These are phyloP conservation scores for Macrobrachium nipponense DNA, from an alignment of 1,140 invertebrate species.

Conservation along the genomic window DNA sequence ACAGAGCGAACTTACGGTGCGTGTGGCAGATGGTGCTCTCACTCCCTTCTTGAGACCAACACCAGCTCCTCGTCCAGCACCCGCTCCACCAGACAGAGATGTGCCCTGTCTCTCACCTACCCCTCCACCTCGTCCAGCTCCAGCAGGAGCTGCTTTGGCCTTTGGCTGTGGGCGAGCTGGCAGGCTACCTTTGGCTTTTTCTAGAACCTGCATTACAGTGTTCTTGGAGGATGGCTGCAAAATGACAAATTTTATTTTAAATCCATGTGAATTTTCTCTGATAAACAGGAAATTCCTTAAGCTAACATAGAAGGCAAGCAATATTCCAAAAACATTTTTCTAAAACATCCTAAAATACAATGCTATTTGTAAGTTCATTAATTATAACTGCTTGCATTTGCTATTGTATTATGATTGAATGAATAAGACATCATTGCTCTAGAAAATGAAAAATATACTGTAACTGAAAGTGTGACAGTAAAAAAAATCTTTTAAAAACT, in stretches of 20 bases:
- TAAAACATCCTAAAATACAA: no score
- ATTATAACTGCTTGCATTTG: no score
- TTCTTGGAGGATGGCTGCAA: slow-evolving; percentile 83
- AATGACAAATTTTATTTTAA: no score
- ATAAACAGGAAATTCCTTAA: slow-evolving; percentile 2
- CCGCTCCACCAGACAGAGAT: slow-evolving; percentile 30
- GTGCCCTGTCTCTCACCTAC: slow-evolving; percentile 52
- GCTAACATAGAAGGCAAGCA: no score
- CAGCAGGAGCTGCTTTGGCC: slow-evolving; percentile 56
- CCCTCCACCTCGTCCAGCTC: slow-evolving; percentile 37
- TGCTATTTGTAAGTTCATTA: no score
- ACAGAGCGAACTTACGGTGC: slow-evolving; percentile 23
- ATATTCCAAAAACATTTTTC: no score
- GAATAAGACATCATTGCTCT: no score
- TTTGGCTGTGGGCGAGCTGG: slow-evolving; percentile 81
- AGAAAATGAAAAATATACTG: no score
- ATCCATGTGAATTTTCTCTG: not conserved
- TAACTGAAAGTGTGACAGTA: no score
- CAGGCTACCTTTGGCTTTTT: slow-evolving; percentile 86
- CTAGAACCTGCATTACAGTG: slow-evolving; percentile 81
- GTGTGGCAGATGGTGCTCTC: slow-evolving; percentile 52
- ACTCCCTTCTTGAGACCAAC: slow-evolving; percentile 26
- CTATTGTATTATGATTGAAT: no score
- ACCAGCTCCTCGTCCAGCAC: slow-evolving; percentile 12
- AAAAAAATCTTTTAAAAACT: no score